Percentiles rank a stretch among this genome's conserved stretches.
Conservation (phyloP, 1,140 invertebrate genomes). For the Lordiphosa stackelbergi region DNA sequence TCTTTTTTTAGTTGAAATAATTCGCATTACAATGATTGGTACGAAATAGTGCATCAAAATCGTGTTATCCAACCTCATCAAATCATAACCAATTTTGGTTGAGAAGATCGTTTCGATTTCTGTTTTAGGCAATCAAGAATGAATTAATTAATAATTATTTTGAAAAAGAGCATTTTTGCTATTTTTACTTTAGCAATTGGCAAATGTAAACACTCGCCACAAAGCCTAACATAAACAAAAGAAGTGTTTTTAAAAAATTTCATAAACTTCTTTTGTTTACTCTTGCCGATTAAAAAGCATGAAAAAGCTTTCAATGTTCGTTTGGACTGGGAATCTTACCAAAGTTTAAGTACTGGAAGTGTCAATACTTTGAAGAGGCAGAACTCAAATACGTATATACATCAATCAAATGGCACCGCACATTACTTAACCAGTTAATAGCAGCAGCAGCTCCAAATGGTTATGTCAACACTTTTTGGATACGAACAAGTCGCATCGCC, state of each 20-base stretch:
- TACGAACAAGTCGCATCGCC: slow-evolving; percentile 15
- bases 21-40: no score
- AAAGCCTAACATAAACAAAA: slow-evolving; percentile 16
- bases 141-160: no score
- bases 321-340: background rate
- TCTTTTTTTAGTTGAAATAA: no score
- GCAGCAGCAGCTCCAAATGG: slow-evolving; percentile 26
- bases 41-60: no score
- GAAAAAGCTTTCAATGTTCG: slow-evolving; percentile 39
- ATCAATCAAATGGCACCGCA: slow-evolving; percentile 12
- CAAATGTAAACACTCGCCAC: background rate
- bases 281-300: slow-evolving; percentile 31
- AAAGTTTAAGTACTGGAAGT: slow-evolving; percentile 1
- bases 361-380: background rate
- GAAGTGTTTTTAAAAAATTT: slow-evolving; percentile 21
- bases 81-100: no score
- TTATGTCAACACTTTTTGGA: slow-evolving; percentile 53
- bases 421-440: slow-evolving; percentile 45
- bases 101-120: no score
- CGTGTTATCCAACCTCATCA: no score
- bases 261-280: slow-evolving; percentile 30
- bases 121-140: no score
- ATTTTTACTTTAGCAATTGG: slow-evolving; percentile 18
- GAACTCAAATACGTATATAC: slow-evolving; percentile 9
- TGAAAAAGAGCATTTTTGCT: background rate